Conservation (phyloP, 2,888 invertebrate genomes). For the Chelonus formosanus region DNA sequence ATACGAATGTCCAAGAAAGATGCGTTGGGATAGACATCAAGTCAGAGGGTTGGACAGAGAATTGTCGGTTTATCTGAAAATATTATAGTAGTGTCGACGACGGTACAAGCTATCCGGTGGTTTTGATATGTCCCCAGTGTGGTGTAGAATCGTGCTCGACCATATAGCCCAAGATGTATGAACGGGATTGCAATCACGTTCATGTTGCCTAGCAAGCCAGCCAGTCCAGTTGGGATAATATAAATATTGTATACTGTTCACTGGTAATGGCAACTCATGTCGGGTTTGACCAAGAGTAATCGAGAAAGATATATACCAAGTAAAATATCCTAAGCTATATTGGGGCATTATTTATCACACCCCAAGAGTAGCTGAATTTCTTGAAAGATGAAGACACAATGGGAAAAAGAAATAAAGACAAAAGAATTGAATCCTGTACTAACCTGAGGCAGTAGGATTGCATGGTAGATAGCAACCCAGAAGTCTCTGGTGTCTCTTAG, state of each 20-base stretch:
- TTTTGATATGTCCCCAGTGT: conserved; percentile 63
- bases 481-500: conserved; percentile 59
- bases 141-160: conserved; percentile 50
- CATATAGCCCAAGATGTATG: conserved; percentile 60
- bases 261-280: conserved; percentile 19
- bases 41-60: conserved; percentile 19
- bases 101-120: conserved; percentile 40
- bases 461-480: conserved; percentile 53
- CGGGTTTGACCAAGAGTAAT: conserved; percentile 15
- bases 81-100: conserved; percentile 55
- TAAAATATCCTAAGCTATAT: too few relatives aligned
- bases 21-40: neutral
- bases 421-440: conserved; percentile 28
- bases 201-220: conserved; percentile 59
- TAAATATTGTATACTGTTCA: conserved; percentile 58
- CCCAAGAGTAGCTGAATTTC: neutral
- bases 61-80: conserved; percentile 59
- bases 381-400: conserved; percentile 17
- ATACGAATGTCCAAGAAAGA: neutral
- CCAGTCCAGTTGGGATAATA: conserved; percentile 63
- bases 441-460: conserved; percentile 50
- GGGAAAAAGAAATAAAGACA: conserved; percentile 30
- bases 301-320: neutral
- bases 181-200: conserved; percentile 64
- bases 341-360: conserved; percentile 13